A percentile compares a stretch with the other conserved stretches of the same genome.
Evolutionary conservation across 2,113 vertebrate genomes (phyloP).

Genomic region (Neolamprologus tretocephalus): DNA sequence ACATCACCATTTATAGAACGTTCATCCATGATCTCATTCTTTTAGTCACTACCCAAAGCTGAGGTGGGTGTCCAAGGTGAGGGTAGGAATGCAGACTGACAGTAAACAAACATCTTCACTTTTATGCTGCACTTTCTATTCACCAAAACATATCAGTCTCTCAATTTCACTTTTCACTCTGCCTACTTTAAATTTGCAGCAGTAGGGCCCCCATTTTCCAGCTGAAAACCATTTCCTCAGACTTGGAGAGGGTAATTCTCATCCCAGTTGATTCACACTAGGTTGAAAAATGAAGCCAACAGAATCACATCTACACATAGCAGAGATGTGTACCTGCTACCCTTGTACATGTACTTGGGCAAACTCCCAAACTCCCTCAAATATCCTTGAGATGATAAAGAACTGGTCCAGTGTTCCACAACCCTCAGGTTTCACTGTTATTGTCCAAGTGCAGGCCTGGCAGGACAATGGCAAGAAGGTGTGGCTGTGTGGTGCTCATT

Average conservation of each 20-base stretch:
- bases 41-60: background rate
- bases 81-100: background rate
- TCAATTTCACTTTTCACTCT: background rate
- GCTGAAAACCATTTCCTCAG: background rate
- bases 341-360: background rate
- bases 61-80: background rate
- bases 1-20: background rate
- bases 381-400: background rate
- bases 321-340: background rate
- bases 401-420: background rate
- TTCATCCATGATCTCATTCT: background rate
- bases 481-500: background rate
- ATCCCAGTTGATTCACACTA: background rate
- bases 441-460: background rate
- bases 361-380: background rate
- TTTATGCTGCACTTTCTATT: background rate
- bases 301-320: background rate
- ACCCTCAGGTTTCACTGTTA: background rate
- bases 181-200: background rate
- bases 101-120: background rate
- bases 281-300: background rate
- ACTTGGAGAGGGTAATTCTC: background rate
- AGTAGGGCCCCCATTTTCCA: background rate
- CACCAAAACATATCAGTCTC: background rate
- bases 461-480: background rate